Evolutionary conservation across 1,140 invertebrate species (phyloP).

Genomic region (Drosophila paulistorum): DNA sequence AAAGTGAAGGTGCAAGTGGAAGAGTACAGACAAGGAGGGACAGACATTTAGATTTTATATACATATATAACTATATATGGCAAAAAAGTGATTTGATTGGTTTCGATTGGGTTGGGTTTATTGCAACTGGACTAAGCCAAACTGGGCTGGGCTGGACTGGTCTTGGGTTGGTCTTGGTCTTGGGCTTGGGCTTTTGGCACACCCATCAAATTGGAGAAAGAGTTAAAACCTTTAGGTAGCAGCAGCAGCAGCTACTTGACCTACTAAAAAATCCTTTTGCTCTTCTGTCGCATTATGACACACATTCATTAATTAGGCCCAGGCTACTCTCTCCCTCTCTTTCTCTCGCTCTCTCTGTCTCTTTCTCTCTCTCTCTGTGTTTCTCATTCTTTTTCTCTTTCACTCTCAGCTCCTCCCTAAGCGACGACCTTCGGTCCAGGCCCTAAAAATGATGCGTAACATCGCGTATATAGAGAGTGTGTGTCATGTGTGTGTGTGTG

Average conservation of each 20-base stretch:
- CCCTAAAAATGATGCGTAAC: conserved; percentile 48
- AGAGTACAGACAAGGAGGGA: conserved; percentile 28
- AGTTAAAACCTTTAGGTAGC: conserved; percentile 58
- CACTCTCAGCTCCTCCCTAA: conserved; percentile 2
- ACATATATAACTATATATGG: conserved; percentile 30
- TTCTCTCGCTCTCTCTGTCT: too few species aligned
- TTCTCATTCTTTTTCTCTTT: not conserved
- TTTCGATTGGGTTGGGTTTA: not conserved
- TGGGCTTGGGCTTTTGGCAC: conserved; percentile 1
- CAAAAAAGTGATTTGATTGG: conserved; percentile 23
- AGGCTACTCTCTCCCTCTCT: conserved; percentile 10
- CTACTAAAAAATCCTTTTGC: conserved; percentile 52
- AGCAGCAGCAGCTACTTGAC: conserved; percentile 69
- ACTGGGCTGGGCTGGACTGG: not conserved
- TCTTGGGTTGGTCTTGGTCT: not conserved
- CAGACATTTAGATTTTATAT: conserved; percentile 44
- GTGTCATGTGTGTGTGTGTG: conserved; percentile 42
- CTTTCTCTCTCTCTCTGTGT: too few species aligned
- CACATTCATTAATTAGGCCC: conserved; percentile 78
- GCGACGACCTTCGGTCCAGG: conserved; percentile 12
- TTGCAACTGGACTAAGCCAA: not conserved
- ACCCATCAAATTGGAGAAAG: conserved; percentile 34
- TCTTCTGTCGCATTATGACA: conserved; percentile 77
- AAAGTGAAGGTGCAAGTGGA: conserved; percentile 48
- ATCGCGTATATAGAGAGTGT: conserved; percentile 14